Percentiles rank a stretch among this genome's conserved stretches.
These are phyloP conservation scores for Oscheius sp. DNA, from an alignment of 2,888 invertebrate species.

Conservation along the genomic window DNA sequence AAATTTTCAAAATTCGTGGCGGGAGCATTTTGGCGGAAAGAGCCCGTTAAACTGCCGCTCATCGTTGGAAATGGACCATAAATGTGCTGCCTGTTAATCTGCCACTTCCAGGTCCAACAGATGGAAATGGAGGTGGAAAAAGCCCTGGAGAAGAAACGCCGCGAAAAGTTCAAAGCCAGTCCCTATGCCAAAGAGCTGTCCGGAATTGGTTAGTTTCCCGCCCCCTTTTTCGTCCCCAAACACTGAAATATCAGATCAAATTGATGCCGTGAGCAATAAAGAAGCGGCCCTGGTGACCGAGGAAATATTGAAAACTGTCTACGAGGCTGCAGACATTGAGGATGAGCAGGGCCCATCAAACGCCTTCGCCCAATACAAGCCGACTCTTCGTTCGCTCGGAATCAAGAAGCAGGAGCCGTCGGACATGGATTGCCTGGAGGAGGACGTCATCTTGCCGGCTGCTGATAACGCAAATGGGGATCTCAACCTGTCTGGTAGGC, in stretches of 20 bases:
- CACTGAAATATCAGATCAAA: constrained; percentile 21
- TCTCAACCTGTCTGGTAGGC: constrained; percentile 7
- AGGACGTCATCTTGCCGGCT: neutral
- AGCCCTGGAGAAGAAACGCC: constrained; percentile 66
- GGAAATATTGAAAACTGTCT: constrained; percentile 62
- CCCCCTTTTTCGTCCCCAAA: neutral
- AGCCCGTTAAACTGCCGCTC: too few species aligned
- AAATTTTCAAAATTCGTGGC: too few species aligned
- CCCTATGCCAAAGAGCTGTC: constrained; percentile 62
- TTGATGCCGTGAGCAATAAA: constrained; percentile 32
- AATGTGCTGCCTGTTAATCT: neutral
- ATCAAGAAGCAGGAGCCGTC: constrained; percentile 37
- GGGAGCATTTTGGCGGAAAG: too few species aligned
- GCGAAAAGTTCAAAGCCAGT: constrained; percentile 60
- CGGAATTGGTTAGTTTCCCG: constrained; percentile 42
- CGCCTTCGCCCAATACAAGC: constrained; percentile 46
- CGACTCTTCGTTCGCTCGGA: constrained; percentile 66
- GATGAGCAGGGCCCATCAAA: neutral
- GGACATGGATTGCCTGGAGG: neutral
- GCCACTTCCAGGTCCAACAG: constrained; percentile 44
- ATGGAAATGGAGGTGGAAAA: constrained; percentile 66
- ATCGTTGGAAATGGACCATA: too few species aligned
- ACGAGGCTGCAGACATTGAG: constrained; percentile 41
- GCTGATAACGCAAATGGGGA: constrained; percentile 23
- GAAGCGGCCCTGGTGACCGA: constrained; percentile 46